phyloP scores from a whole-genome alignment of 2,113 vertebrate genomes.

The Colistium nudipinnis region DNA sequence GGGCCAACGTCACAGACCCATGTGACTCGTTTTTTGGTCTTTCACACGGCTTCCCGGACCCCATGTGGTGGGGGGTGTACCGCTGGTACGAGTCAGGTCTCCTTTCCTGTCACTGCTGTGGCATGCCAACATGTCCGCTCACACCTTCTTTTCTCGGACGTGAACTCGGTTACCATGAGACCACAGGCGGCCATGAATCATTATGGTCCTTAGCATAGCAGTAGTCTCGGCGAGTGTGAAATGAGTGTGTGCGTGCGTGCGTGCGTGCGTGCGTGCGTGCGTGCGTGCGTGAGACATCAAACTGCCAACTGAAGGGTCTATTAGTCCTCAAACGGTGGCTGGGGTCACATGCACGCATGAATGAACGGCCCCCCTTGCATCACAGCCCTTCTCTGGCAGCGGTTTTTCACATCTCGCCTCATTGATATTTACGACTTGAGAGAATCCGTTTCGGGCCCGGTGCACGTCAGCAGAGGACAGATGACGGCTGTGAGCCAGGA shows the following conservation, averaged over 20 bases:
- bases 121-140: neutral
- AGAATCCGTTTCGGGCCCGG: neutral
- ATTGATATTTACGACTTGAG: constrained; percentile 29
- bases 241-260: no score
- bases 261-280: no score
- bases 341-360: neutral
- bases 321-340: neutral
- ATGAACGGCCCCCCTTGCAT: neutral
- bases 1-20: constrained; percentile 18
- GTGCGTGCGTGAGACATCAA: no score
- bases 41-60: neutral
- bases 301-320: neutral
- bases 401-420: constrained; percentile 3
- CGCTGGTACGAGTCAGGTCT: neutral
- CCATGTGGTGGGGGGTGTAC: constrained; percentile 1
- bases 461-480: constrained; percentile 29
- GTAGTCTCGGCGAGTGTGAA: neutral
- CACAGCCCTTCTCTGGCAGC: neutral
- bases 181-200: constrained; percentile 29
- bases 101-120: constrained; percentile 40
- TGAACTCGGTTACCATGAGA: constrained; percentile 1
- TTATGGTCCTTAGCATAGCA: neutral
- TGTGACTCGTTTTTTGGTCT: neutral
- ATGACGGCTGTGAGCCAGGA: constrained; percentile 40
- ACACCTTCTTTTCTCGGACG: constrained; percentile 51